Evolutionary conservation across 2,797 vertebrate genomes (phyloP).

Genomic region (Karalla daura): DNA sequence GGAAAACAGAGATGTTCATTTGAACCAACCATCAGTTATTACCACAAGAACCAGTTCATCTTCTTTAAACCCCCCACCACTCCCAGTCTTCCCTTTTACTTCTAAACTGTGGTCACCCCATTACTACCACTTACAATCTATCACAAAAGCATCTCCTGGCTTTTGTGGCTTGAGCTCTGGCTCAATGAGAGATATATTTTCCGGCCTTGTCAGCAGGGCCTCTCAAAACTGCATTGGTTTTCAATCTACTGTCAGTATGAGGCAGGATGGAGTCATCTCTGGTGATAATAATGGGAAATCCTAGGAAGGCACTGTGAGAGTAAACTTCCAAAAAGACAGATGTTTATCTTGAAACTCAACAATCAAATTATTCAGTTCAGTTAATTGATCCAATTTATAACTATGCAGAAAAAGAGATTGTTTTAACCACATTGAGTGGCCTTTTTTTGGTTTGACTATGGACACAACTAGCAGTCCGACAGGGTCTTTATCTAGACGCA

Average conservation of each 20-base stretch:
- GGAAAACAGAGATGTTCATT: slow-evolving; percentile 51
- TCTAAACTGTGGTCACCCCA: slow-evolving; percentile 1
- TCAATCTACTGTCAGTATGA: not conserved
- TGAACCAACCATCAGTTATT: slow-evolving; percentile 26
- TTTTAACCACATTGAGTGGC: slow-evolving; percentile 60
- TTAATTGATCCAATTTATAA: slow-evolving; percentile 22
- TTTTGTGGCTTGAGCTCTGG: not conserved
- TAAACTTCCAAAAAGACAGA: slow-evolving; percentile 12
- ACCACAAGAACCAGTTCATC: slow-evolving; percentile 24
- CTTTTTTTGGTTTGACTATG: no score
- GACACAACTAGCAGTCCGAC: not conserved
- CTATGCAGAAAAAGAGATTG: slow-evolving; percentile 40
- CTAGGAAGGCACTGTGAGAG: not conserved
- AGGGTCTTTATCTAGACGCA: not conserved
- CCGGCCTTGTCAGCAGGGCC: not conserved
- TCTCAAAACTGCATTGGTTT: not conserved
- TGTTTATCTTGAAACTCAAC: slow-evolving; percentile 28
- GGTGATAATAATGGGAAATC: not conserved
- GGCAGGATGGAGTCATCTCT: not conserved
- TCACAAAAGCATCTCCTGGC: not conserved
- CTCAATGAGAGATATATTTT: not conserved
- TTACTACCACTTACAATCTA: not conserved
- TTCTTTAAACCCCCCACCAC: slow-evolving; percentile 11
- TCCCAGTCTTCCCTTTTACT: not conserved
- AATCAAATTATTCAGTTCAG: slow-evolving; percentile 6